phyloP scores from a whole-genome alignment of 2,797 vertebrate species.

The Ceryle rudis region DNA sequence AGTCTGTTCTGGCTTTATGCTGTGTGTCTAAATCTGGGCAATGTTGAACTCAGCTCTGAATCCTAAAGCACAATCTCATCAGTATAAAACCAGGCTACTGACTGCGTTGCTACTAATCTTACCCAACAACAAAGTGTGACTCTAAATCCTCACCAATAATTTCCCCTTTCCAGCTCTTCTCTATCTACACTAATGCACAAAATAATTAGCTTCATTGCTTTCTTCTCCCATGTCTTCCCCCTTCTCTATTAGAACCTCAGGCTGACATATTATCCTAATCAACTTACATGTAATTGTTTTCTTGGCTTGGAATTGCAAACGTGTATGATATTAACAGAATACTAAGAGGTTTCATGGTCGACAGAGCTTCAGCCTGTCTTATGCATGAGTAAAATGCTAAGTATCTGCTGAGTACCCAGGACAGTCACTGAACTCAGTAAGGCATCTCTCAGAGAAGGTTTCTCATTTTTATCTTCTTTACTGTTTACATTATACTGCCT shows the following conservation, averaged over 20 bases:
- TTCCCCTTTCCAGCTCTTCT: background rate
- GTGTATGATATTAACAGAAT: background rate
- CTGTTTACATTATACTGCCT: background rate
- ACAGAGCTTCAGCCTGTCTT: background rate
- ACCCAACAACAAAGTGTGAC: background rate
- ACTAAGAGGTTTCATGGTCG: background rate
- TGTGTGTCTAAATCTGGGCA: background rate
- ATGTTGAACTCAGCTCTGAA: background rate
- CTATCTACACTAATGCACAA: background rate
- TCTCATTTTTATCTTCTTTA: background rate
- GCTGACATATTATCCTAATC: background rate
- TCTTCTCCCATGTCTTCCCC: background rate
- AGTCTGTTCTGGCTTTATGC: background rate
- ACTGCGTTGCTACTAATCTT: background rate
- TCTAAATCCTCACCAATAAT: background rate
- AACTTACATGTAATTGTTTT: background rate
- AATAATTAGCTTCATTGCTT: background rate
- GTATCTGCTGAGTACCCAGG: background rate
- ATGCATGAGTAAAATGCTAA: background rate
- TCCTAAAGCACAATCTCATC: background rate
- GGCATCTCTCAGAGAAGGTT: background rate
- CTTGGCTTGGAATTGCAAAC: background rate
- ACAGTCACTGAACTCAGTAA: background rate
- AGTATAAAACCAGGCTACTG: background rate
- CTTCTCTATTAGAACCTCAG: background rate